Evolutionary conservation across 2,888 invertebrate species (phyloP).

Genomic region (Trachelus iudaicus): DNA sequence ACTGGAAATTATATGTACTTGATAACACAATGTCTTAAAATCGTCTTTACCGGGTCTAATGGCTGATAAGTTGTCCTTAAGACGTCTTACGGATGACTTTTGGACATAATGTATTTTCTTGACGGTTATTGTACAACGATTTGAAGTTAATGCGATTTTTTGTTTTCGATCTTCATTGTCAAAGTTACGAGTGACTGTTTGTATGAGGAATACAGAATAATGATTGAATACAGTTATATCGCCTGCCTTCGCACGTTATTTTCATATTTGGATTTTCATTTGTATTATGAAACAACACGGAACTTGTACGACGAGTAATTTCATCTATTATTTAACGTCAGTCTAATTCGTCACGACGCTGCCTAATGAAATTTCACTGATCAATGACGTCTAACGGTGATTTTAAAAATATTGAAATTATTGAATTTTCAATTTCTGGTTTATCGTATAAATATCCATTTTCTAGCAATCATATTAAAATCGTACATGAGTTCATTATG

Average conservation of each 20-base stretch:
- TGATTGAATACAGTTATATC: neutral
- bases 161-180: neutral
- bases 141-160: neutral
- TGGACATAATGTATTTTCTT: neutral
- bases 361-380: neutral
- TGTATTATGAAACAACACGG: neutral
- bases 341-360: neutral
- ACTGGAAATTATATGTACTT: neutral
- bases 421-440: neutral
- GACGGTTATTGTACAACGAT: neutral
- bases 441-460: neutral
- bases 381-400: neutral
- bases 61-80: neutral
- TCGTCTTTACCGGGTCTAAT: no score
- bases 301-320: neutral
- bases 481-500: neutral
- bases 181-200: neutral
- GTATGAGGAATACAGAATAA: neutral
- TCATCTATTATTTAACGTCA: neutral
- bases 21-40: neutral
- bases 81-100: neutral
- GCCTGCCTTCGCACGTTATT: neutral
- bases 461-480: neutral
- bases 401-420: neutral
- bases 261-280: neutral